phyloP scores from a whole-genome alignment of 2,797 vertebrate species.

The Neopelma chrysocephalum region DNA sequence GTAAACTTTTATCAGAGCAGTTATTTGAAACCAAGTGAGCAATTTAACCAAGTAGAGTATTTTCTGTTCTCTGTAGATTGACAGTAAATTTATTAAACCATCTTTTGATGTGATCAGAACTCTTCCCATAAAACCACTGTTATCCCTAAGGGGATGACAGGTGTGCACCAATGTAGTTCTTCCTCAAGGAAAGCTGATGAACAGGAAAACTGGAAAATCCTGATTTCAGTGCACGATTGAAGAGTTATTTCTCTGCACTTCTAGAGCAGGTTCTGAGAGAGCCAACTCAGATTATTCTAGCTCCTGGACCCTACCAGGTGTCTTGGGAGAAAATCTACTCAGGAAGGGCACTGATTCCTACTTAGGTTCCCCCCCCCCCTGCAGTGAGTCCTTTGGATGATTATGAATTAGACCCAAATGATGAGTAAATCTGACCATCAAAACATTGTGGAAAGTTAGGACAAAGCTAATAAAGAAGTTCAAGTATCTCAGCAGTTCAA shows the following conservation, averaged over 20 bases:
- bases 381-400: not conserved
- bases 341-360: not conserved
- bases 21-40: not conserved
- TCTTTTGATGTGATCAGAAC: not conserved
- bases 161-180: fast-evolving
- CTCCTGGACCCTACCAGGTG: not conserved
- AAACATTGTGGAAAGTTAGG: not conserved
- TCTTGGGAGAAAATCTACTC: not conserved
- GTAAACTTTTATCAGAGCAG: not conserved
- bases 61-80: not conserved
- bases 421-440: not conserved
- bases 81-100: not conserved
- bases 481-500: not conserved
- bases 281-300: fast-evolving
- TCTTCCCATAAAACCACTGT: not conserved
- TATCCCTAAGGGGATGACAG: not conserved
- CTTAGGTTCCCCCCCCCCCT: not conserved
- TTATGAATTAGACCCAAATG: not conserved
- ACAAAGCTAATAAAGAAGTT: not conserved
- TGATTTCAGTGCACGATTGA: not conserved
- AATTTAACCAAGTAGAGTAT: not conserved
- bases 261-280: not conserved
- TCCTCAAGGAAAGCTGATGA: not conserved
- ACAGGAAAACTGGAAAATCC: not conserved
- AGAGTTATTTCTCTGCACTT: not conserved